Evolutionary conservation across 1,140 invertebrate genomes (phyloP), one percentile per base, ranked within the genome.

Genomic region (Procambarus clarkii): DNA sequence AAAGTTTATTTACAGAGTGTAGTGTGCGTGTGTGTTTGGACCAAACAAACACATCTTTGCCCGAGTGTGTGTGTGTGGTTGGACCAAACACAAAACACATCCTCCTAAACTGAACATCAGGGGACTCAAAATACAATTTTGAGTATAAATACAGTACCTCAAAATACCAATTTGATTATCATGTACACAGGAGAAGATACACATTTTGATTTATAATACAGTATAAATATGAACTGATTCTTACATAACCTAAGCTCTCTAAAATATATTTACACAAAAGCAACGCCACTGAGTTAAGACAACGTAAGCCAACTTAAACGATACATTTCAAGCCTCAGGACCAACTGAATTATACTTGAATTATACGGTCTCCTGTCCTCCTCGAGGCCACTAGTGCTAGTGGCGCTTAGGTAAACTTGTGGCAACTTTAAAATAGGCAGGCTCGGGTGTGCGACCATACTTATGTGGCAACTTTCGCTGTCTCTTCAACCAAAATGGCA

Each of bases 151-250:
- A n/a, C n/a, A n/a, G n/a, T n/a, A 74, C 21, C 24, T 74, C n/a
- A 74, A 74, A 34, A 74, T 11, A 74, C 69, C 8, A 74, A 34
- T 74, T 74, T 74, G 69, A 74, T 74, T 74, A 74, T 74, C 24
- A 74, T 34, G 15, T 74, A 74, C 69, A 74, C 11, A 74, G 0
- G 34, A 74, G 34, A 34, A 74, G 24, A 74, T 74, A 74, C 69
- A 74, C 69, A 34, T 74, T 74, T 74, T 74, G 69, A 74, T 74
- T 74, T 34, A 34, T 74, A 74, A n/a, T 74, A 34, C 24, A 74
- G 34, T 7, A 34, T 34, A 34, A 34, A 74, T 9, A 74, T 74
- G 69, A 74, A 74, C 69, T 4, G 24, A 74, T 3, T 74, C 69
- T 74, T 74, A 74, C 24, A 74, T 34, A 34, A 74, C 7, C 69